Evolutionary conservation across 1,140 invertebrate species (phyloP).

Genomic region (Drosophila funebris): DNA sequence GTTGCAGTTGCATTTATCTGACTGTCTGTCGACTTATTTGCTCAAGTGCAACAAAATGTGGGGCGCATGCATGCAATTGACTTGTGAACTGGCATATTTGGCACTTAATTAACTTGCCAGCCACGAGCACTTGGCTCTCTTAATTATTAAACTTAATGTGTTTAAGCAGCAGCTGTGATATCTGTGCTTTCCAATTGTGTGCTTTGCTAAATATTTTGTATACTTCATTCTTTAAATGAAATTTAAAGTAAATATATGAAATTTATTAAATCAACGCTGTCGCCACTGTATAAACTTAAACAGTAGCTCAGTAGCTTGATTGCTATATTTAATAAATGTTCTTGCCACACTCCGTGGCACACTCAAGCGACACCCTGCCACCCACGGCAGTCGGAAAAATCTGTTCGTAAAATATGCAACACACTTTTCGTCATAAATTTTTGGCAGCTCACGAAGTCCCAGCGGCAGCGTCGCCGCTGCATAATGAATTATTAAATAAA

Average conservation of each 20-base stretch:
- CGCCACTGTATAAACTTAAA: background rate
- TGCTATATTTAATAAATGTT: conserved; percentile 10
- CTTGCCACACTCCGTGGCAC: conserved; percentile 3
- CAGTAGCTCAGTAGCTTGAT: background rate
- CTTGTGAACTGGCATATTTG: conserved; percentile 58
- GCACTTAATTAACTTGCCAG: conserved; percentile 47
- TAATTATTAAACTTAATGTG: conserved; percentile 41
- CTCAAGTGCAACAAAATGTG: conserved; percentile 42
- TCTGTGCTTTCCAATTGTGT: background rate
- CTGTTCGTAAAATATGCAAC: conserved; percentile 59
- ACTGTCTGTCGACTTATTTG: conserved; percentile 63
- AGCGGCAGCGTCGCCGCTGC: conserved; percentile 1
- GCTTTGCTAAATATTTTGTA: background rate
- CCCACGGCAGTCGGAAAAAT: background rate
- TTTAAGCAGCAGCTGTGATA: background rate
- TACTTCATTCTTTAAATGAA: background rate
- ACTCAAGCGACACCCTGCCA: background rate
- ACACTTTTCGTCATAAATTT: conserved; percentile 59
- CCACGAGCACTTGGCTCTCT: background rate
- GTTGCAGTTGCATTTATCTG: conserved; percentile 20
- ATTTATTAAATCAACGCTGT: background rate
- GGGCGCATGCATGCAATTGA: conserved; percentile 58
- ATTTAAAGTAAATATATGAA: background rate
- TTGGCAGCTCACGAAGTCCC: conserved; percentile 47
- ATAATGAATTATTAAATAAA: conserved; percentile 71